phyloP scores from a whole-genome alignment of 1,140 invertebrate species.

The Bombus polaris region DNA sequence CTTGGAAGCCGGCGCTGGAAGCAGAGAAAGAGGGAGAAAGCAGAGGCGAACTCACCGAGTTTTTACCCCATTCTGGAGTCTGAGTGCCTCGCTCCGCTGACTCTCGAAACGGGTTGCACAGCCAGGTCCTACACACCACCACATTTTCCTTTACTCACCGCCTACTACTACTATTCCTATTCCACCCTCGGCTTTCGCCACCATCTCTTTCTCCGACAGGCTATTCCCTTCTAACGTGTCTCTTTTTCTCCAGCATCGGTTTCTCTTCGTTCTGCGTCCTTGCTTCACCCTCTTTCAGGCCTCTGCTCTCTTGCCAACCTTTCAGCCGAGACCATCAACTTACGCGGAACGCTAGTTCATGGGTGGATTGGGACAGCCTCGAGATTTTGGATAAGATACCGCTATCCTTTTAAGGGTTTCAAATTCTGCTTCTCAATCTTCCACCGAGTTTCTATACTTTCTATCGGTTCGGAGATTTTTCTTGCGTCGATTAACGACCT shows the following conservation, averaged over 20 bases:
- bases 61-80: constrained; percentile 79
- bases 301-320: constrained; percentile 56
- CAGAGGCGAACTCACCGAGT: constrained; percentile 75
- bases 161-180: background rate
- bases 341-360: constrained; percentile 56
- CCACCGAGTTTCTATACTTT: background rate
- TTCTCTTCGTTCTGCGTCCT: constrained; percentile 35
- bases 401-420: constrained; percentile 36
- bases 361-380: constrained; percentile 58
- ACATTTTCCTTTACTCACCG: constrained; percentile 48
- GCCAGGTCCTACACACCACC: constrained; percentile 61
- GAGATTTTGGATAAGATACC: constrained; percentile 67
- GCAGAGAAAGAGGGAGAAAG: constrained; percentile 34
- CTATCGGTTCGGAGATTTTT: constrained; percentile 27
- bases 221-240: background rate
- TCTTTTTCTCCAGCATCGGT: constrained; percentile 1
- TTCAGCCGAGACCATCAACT: constrained; percentile 69
- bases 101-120: constrained; percentile 78
- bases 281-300: constrained; percentile 29
- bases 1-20: constrained; percentile 18
- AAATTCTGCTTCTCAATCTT: background rate
- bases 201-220: background rate
- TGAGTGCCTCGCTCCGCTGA: constrained; percentile 79
- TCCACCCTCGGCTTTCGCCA: constrained; percentile 5
- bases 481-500: constrained; percentile 28